Evolutionary conservation across 2,888 invertebrate genomes (phyloP).

Genomic region (Dione juno): DNA sequence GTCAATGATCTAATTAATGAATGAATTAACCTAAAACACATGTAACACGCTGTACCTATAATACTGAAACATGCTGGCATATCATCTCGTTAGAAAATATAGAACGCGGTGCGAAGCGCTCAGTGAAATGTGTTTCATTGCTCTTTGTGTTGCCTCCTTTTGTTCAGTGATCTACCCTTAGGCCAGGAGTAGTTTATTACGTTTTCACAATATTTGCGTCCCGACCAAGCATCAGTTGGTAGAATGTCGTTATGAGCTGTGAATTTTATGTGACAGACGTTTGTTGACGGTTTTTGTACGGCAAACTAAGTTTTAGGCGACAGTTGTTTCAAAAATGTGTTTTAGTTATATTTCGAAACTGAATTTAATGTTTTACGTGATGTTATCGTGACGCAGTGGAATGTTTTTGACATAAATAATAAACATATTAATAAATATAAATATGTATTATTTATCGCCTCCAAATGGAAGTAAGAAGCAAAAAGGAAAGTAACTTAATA

Average conservation of each 20-base stretch:
- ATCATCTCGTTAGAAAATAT: slow-evolving; percentile 81
- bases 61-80: slow-evolving; percentile 62
- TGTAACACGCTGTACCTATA: slow-evolving; percentile 31
- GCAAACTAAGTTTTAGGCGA: slow-evolving; percentile 14
- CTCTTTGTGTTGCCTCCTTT: slow-evolving; percentile 78
- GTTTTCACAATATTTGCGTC: slow-evolving; percentile 48
- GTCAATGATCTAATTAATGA: slow-evolving; percentile 1
- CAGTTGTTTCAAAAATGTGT: slow-evolving; percentile 8
- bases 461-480: not conserved
- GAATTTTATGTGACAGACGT: slow-evolving; percentile 16
- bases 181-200: slow-evolving; percentile 50
- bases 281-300: slow-evolving; percentile 16
- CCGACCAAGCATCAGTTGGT: slow-evolving; percentile 35
- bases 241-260: slow-evolving; percentile 22
- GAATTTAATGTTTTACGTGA: not conserved
- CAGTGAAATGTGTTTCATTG: slow-evolving; percentile 76
- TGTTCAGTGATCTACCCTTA: slow-evolving; percentile 72
- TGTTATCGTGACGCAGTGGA: not conserved
- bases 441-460: no score
- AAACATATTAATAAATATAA: no score
- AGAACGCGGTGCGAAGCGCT: slow-evolving; percentile 73
- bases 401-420: not conserved
- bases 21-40: slow-evolving; percentile 35
- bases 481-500: not conserved
- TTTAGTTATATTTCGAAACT: not conserved